Percentiles rank a stretch among this genome's conserved stretches.
phyloP scores from a whole-genome alignment of 2,113 vertebrate species.

The Oreocharis arfaki region DNA sequence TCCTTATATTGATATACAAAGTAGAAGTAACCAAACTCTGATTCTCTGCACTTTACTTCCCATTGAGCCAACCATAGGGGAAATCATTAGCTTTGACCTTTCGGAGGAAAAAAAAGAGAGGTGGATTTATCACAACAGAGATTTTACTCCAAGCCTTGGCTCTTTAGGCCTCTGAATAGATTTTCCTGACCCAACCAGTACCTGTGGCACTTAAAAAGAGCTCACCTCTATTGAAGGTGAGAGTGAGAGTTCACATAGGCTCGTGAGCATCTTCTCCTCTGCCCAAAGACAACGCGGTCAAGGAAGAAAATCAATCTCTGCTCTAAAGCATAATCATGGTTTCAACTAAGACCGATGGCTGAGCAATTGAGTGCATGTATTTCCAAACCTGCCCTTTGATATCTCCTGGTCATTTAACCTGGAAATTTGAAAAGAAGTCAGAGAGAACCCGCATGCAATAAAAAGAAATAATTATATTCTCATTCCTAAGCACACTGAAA shows the following conservation, averaged over 20 bases:
- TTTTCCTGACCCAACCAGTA: conserved; percentile 17
- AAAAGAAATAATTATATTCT: conserved; percentile 33
- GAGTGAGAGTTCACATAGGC: neutral
- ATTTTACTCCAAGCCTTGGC: conserved; percentile 7
- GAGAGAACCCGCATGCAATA: neutral
- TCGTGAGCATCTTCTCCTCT: neutral
- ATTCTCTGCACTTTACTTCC: conserved; percentile 51
- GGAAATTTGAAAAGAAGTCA: neutral
- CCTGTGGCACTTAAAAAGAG: neutral
- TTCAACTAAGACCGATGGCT: neutral
- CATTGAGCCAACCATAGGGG: conserved; percentile 37
- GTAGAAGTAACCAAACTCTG: conserved; percentile 50
- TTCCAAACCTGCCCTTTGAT: conserved; percentile 28
- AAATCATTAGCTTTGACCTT: conserved; percentile 70
- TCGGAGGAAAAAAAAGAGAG: neutral
- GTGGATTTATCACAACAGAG: conserved; percentile 62
- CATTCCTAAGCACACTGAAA: neutral
- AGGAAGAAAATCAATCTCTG: conserved; percentile 42
- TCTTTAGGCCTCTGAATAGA: neutral
- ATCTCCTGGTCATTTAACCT: conserved; percentile 9
- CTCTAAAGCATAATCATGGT: conserved; percentile 17
- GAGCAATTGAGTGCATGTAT: neutral
- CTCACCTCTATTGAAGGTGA: neutral
- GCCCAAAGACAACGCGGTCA: neutral
- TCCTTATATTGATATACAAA: conserved; percentile 54